These are phyloP conservation scores for Chrysodeixis includens DNA, from an alignment of 2,888 invertebrate species.

Conservation along the genomic window DNA sequence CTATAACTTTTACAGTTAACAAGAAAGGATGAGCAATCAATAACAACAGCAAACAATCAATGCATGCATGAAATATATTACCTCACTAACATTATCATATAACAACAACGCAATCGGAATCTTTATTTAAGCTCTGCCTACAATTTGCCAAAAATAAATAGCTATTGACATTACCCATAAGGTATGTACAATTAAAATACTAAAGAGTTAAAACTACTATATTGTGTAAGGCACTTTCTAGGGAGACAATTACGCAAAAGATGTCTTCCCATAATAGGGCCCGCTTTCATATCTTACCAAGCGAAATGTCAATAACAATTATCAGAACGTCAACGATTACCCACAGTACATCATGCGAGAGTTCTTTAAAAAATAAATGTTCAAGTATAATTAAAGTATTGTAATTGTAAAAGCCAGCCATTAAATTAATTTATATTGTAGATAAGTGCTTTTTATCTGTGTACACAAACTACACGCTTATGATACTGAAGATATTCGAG, in stretches of 20 bases:
- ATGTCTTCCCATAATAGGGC: not conserved
- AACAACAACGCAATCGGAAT: too few species aligned
- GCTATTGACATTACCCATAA: not conserved
- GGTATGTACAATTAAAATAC: not conserved
- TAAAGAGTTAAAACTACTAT: not conserved
- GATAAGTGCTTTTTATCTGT: not conserved
- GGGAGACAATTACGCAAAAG: not conserved
- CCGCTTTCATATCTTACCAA: not conserved
- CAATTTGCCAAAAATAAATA: too few species aligned
- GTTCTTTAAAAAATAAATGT: not conserved
- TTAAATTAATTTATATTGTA: constrained; percentile 1
- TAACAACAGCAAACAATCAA: too few species aligned
- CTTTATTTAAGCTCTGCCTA: too few species aligned
- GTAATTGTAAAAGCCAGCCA: not conserved
- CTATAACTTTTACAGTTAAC: too few species aligned
- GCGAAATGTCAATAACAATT: not conserved
- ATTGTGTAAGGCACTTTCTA: not conserved
- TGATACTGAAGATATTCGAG: not conserved
- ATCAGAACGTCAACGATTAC: not conserved
- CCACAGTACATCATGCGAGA: not conserved
- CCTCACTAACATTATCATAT: too few species aligned
- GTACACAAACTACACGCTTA: not conserved
- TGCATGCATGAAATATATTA: too few species aligned
- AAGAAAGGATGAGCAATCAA: too few species aligned
- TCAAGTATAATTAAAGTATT: not conserved